Evolutionary conservation across 2,113 vertebrate species (phyloP).

Genomic region (Chaetorhynchus papuensis): DNA sequence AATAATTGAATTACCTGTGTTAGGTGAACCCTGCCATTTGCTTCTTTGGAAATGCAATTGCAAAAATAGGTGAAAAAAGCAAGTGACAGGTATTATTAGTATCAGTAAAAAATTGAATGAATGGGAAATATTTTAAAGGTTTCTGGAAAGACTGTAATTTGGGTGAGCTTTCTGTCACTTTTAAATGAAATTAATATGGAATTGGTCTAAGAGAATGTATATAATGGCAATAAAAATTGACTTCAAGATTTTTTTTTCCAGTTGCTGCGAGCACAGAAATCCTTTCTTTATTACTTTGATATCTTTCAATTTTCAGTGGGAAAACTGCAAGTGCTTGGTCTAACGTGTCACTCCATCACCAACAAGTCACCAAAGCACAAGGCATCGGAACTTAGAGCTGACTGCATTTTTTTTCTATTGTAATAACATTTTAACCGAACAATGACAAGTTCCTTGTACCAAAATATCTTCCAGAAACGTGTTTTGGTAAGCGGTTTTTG

Average conservation of each 20-base stretch:
- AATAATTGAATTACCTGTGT: not conserved
- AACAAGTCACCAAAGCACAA: not conserved
- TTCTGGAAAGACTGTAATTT: not conserved
- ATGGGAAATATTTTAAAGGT: not conserved
- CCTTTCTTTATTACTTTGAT: not conserved
- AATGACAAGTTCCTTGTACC: not conserved
- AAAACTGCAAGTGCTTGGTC: not conserved
- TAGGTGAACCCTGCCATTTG: not conserved
- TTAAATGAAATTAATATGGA: not conserved
- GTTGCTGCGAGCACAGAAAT: not conserved
- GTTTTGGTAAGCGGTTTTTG: not conserved
- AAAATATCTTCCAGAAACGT: not conserved
- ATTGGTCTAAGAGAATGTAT: not conserved
- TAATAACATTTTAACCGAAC: not conserved
- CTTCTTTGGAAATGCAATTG: not conserved
- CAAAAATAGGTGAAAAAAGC: not conserved
- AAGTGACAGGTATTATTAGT: not conserved
- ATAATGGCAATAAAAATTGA: not conserved
- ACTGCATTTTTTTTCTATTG: not conserved
- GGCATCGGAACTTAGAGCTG: not conserved
- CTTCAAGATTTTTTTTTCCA: not conserved
- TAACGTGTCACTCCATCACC: not conserved
- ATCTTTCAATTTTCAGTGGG: not conserved
- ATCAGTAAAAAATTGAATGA: not conserved
- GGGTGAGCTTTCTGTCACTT: not conserved